Evolutionary conservation across 2,888 invertebrate genomes (phyloP), one percentile per base, ranked within the genome.

Genomic region (Noctua fimbriata): DNA sequence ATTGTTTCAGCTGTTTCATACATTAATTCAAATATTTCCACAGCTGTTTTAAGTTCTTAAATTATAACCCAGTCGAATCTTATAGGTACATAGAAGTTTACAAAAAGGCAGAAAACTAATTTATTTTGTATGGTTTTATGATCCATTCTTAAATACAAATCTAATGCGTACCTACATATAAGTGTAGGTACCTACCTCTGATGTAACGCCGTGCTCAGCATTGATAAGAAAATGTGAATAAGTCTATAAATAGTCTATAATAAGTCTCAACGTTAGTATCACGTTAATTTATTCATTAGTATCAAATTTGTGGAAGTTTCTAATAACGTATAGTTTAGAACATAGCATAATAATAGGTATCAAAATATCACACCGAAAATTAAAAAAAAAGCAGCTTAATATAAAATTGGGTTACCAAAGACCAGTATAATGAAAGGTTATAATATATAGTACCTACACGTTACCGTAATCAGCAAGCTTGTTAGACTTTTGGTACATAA

Each of bases 151-250:
- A 4, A 36, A 36, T 36, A 36, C 4, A 36, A 36, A 36, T 36
- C 0, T 36, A 36, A 36, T 36, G 36, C 36, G 5, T 36, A 36
- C 36, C 5, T 36, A 36, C 36, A 36, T 36, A 36, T 36, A 36
- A 36, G 36, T 36, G 36, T 36, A 36, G 4, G 36, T 36, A 36
- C 36, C 36, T 32, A 32, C 32, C 1, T 36, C 36, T 36, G 44
- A 74, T 44, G 67, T 73, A 73, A 79, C 24, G 12, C 16, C n/a
- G 9, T 44, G n/a, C 58, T 67, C 65, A 10, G n/a, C 52, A 36
- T 74, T 69, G 80, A 80, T 82, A 80, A 69, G 69, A 69, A 36
- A 24, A 69, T 74, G 44, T 60, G 16, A 24, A 44, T 44, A 21
- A 63, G 82, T n/a, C n/a, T n/a, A n/a, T n/a, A n/a, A n/a, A n/a